A percentile compares a stretch with the other conserved stretches of the same genome.
These are phyloP conservation scores for Eira barbara DNA, from an alignment of 2,113 vertebrate species.

Conservation along the genomic window DNA sequence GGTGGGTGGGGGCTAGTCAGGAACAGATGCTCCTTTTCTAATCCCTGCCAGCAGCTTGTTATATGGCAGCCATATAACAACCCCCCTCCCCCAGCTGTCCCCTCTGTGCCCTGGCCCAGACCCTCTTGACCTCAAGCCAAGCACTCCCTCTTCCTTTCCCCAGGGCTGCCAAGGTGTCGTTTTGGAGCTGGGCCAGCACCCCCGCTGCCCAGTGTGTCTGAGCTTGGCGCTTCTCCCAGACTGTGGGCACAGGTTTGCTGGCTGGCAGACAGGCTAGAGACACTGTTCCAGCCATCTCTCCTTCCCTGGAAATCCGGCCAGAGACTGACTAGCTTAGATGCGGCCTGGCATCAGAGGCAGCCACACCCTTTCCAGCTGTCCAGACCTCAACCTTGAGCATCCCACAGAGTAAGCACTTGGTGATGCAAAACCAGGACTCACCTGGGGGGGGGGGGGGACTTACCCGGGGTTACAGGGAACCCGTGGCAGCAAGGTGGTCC, in stretches of 20 bases:
- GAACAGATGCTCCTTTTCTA: not conserved
- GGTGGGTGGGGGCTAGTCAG: not conserved
- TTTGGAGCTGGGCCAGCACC: slow-evolving; percentile 9
- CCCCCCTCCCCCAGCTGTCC: not conserved
- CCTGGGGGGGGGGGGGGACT: not conserved
- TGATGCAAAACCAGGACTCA: not conserved
- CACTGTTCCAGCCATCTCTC: not conserved
- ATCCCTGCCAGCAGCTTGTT: not conserved
- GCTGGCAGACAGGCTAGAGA: slow-evolving; percentile 17
- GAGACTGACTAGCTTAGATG: not conserved
- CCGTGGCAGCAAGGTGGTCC: no score
- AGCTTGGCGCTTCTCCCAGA: slow-evolving; percentile 62
- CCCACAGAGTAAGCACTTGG: not conserved
- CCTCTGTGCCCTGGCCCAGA: not conserved
- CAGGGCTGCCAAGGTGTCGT: not conserved
- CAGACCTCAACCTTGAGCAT: not conserved
- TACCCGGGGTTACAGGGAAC: not conserved
- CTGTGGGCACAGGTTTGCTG: slow-evolving; percentile 52
- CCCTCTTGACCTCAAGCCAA: slow-evolving; percentile 8
- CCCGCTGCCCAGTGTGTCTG: slow-evolving; percentile 9
- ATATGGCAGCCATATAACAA: not conserved
- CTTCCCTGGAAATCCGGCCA: slow-evolving; percentile 43
- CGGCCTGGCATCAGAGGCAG: not conserved
- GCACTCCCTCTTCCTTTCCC: not conserved
- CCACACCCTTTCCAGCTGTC: not conserved